phyloP scores from a whole-genome alignment of 2,888 invertebrate species.

The Netelia fuscicornis region DNA sequence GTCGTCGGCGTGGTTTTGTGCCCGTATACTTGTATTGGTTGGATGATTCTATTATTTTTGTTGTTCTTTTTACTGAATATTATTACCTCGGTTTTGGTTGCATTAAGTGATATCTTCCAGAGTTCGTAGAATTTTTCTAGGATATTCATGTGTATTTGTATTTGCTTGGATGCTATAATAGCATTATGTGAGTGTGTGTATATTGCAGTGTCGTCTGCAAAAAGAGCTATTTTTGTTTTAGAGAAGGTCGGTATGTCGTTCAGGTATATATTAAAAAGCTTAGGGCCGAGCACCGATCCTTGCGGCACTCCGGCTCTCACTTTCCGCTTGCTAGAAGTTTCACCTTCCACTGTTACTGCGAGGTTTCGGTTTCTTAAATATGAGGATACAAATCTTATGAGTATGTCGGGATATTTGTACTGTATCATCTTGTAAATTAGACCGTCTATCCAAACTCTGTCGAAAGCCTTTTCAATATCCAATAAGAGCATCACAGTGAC shows the following conservation, averaged over 20 bases:
- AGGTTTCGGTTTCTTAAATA: no score
- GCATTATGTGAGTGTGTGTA: constrained; percentile 7
- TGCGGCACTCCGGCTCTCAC: constrained; percentile 68
- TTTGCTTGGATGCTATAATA: not conserved
- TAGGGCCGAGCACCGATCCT: constrained; percentile 69
- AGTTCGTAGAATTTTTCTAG: not conserved
- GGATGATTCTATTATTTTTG: not conserved
- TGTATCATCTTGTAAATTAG: no score
- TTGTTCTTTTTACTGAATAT: not conserved
- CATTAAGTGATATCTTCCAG: constrained; percentile 20
- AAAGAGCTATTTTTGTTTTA: constrained; percentile 11
- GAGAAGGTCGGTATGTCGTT: constrained; percentile 44
- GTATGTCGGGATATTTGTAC: no score
- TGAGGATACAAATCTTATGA: no score
- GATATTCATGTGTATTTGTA: not conserved
- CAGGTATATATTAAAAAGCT: constrained; percentile 70
- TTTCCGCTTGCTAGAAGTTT: constrained; percentile 52
- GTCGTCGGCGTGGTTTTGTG: not conserved
- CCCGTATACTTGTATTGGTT: not conserved
- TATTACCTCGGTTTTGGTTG: constrained; percentile 17
- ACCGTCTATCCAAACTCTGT: not conserved
- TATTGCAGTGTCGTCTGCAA: constrained; percentile 31
- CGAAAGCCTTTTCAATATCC: no score
- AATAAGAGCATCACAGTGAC: not conserved
- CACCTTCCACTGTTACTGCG: no score